phyloP scores from a whole-genome alignment of 2,888 invertebrate genomes.

The Leptinotarsa rubiginosa region DNA sequence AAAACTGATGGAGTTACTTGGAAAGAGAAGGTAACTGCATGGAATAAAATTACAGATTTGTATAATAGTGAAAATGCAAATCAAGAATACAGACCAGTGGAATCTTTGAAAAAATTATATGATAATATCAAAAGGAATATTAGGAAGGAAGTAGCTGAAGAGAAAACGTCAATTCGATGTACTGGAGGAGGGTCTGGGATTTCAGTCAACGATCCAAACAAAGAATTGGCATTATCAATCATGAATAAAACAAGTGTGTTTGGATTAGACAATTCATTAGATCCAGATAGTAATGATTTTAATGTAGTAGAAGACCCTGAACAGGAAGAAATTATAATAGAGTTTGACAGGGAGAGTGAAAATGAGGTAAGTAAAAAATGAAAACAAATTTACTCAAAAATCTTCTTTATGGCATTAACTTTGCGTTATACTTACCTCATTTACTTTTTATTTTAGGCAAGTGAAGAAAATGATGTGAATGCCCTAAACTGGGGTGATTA shows the following conservation, averaged over 20 bases:
- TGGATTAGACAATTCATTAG: constrained; percentile 2
- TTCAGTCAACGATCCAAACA: neutral
- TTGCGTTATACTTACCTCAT: neutral
- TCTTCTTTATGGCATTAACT: neutral
- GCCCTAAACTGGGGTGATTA: neutral
- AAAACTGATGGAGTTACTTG: neutral
- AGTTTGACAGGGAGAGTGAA: neutral
- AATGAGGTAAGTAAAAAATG: constrained; percentile 3
- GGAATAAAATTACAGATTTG: neutral
- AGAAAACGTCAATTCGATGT: neutral
- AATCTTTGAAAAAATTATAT: neutral
- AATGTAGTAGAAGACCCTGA: neutral
- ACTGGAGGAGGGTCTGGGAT: neutral
- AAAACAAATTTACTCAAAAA: neutral
- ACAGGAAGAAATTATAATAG: neutral
- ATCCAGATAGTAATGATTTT: neutral
- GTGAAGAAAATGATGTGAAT: constrained; percentile 3
- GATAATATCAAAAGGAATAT: constrained; percentile 4
- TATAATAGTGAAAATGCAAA: neutral
- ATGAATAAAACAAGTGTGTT: constrained; percentile 2
- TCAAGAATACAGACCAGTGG: constrained; percentile 1
- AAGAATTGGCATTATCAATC: constrained; percentile 1
- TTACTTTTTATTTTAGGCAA: constrained; percentile 1
- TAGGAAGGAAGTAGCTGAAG: constrained; percentile 1
- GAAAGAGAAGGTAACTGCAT: neutral